Base-by-base conservation (phyloP, 2,888 invertebrate genomes). In the Pyrocoelia pectoralis region DNA sequence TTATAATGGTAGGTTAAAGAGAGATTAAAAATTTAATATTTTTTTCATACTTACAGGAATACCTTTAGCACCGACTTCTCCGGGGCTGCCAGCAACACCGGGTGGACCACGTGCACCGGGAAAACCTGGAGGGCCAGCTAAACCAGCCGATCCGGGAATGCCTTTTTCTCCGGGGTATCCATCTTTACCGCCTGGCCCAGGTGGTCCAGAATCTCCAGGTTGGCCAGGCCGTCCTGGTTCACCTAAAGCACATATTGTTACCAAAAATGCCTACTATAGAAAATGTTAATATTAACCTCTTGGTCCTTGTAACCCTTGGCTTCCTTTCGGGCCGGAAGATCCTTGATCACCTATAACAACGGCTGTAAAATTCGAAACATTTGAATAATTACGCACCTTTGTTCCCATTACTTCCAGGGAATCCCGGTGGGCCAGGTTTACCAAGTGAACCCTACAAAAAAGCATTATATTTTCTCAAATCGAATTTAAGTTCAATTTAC, bases 101-200 rank as follows among this genome's bases (percentile, higher is more conserved):
- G 93, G 90, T 1, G 88, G 86, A 9, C 94, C 94, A 72, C 92
- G 84, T 1, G 90, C 87, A 14, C 94, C 94, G 0, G 92, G 92
- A 77, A 93, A 93, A 2, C 95, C 95, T 74, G 92, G 92, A 1
- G 89, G 86, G 0, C 93, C 94, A 2, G 88, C 81, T 1, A 87
- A 78, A n/a, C 94, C 94, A 9, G 85, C 79, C 57, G 88, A 84
- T 12, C 95, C 95, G 43, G 87, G 83, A 33, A 86, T 86, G 18
- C 94, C 94, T 74, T 94, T 94, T 71, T 94, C 93, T 33, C 94
- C 94, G 0, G 88, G 85, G n/a, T 83, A 79, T 1, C 94, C 94
- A 77, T 94, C 93, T 79, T 89, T 89, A 9, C 94, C 94, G n/a
- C 90, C 82, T 10, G 87, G 82, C 1, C 94, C 94, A 14, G 88